Percentiles rank a stretch among this genome's conserved stretches.
Conservation (phyloP, 2,797 vertebrate species). For the Mormyrus proboscirostris region DNA sequence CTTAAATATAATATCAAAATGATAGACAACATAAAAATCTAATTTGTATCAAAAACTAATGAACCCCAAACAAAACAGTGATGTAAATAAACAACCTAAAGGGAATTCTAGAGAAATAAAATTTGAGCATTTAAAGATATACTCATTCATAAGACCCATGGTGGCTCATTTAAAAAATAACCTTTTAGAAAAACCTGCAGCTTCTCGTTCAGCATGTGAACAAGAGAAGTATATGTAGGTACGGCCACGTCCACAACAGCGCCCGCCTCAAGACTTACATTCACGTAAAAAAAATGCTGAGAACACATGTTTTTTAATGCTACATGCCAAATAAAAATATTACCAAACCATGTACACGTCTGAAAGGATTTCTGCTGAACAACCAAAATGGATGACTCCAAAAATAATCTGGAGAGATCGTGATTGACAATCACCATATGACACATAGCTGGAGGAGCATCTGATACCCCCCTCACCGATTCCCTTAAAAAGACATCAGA, state of each 20-base stretch:
- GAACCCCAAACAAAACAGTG: neutral
- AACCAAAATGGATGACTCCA: conserved; percentile 78
- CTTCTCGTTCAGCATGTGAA: neutral
- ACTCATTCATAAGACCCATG: neutral
- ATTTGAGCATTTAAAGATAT: neutral
- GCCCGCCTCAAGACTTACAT: neutral
- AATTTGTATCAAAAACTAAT: neutral
- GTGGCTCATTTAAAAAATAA: neutral
- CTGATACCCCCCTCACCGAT: conserved; percentile 79
- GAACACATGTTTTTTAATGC: neutral
- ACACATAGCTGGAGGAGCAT: conserved; percentile 71
- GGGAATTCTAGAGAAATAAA: neutral
- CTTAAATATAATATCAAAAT: neutral
- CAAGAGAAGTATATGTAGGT: neutral
- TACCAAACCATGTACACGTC: neutral
- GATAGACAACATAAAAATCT: neutral
- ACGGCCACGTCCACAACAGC: neutral
- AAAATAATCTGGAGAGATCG: conserved; percentile 68
- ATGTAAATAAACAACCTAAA: neutral
- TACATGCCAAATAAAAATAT: conserved; percentile 1
- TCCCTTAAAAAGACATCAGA: conserved; percentile 98
- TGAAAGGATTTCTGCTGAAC: neutral
- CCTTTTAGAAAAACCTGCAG: neutral
- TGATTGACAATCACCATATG: conserved; percentile 89
- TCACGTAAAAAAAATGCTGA: neutral